Conservation (phyloP, 2,888 invertebrate species). For the Bembecia ichneumoniformis region DNA sequence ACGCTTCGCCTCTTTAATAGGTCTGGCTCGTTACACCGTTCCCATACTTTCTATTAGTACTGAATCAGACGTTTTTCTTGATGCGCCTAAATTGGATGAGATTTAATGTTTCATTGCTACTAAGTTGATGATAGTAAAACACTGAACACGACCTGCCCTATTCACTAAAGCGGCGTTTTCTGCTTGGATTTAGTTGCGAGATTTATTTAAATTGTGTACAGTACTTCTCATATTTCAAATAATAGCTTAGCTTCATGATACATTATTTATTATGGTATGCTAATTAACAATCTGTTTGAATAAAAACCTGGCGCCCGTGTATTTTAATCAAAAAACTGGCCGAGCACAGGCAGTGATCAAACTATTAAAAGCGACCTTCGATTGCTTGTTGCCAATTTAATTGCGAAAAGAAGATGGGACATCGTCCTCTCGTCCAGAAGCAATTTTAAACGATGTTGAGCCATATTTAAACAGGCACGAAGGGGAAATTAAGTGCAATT, state of each 20-base stretch:
- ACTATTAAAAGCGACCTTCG: neutral
- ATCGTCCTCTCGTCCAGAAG: conserved; percentile 11
- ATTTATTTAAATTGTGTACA: too few relatives aligned
- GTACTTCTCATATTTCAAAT: too few relatives aligned
- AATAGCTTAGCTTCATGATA: too few relatives aligned
- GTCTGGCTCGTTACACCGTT: conserved; percentile 58
- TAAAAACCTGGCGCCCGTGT: neutral
- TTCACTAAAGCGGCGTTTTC: neutral
- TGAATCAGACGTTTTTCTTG: conserved; percentile 21
- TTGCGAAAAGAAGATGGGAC: conserved; percentile 6
- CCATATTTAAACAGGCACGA: conserved; percentile 61
- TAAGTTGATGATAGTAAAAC: conserved; percentile 28
- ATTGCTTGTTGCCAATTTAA: neutral
- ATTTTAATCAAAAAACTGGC: neutral
- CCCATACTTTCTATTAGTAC: conserved; percentile 49
- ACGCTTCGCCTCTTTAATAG: conserved; percentile 61
- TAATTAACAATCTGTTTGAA: too few relatives aligned
- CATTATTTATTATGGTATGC: too few relatives aligned
- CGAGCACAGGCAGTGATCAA: neutral
- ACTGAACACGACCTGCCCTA: neutral
- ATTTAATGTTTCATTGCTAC: conserved; percentile 37
- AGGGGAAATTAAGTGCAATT: conserved; percentile 64
- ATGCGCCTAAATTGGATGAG: conserved; percentile 38
- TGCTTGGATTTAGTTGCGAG: too few relatives aligned
- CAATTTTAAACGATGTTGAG: conserved; percentile 38